Conservation (phyloP, 2,888 invertebrate species). For the Drosophila nr. fundita region DNA sequence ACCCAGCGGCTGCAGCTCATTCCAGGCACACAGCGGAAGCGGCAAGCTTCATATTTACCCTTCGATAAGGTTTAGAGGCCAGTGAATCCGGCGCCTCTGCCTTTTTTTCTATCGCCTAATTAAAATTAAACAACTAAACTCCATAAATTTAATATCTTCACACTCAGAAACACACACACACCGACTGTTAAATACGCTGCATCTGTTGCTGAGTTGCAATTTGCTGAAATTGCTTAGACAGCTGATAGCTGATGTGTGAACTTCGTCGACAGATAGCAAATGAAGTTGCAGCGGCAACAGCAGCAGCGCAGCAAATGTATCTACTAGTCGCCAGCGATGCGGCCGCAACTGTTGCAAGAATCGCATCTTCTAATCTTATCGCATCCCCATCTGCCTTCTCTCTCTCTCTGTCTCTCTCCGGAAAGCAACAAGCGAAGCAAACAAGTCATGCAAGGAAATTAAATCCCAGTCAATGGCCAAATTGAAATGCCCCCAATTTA, state of each 20-base stretch:
- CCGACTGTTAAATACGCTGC: constrained; percentile 35
- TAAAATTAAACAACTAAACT: constrained; percentile 46
- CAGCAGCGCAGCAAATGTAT: not conserved
- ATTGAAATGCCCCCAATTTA: not conserved
- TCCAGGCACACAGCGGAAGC: constrained; percentile 20
- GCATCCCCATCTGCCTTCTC: not conserved
- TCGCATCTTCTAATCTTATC: not conserved
- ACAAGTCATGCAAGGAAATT: constrained; percentile 5
- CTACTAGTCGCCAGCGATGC: not conserved
- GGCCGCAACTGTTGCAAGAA: not conserved
- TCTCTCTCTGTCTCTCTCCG: not conserved
- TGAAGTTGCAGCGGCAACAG: not conserved
- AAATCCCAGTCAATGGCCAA: not conserved
- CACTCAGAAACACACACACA: not conserved
- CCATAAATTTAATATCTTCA: constrained; percentile 21
- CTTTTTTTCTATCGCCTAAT: constrained; percentile 27
- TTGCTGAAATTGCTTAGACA: constrained; percentile 7
- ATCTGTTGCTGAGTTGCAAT: not conserved
- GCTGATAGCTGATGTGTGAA: constrained; percentile 5
- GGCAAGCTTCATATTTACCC: constrained; percentile 38
- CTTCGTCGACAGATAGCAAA: constrained; percentile 10
- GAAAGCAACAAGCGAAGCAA: not conserved
- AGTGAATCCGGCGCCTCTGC: constrained; percentile 31
- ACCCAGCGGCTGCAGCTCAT: constrained; percentile 6
- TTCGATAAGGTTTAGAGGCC: constrained; percentile 40